phyloP scores from a whole-genome alignment of 2,888 invertebrate species.

The Mylabris sibirica region DNA sequence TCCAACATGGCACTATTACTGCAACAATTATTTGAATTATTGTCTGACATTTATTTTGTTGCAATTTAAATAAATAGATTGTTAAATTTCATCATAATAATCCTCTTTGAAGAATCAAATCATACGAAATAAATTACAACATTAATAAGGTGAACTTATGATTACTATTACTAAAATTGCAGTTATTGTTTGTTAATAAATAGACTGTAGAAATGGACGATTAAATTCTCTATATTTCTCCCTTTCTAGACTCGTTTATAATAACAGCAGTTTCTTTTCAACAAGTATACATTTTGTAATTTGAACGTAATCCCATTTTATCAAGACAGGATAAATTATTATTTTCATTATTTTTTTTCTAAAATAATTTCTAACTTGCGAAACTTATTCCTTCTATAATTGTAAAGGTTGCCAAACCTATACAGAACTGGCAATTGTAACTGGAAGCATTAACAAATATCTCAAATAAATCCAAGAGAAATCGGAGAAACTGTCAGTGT shows the following conservation, averaged over 20 bases:
- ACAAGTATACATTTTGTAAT: neutral
- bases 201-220: neutral
- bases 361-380: neutral
- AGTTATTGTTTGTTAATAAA: constrained; percentile 6
- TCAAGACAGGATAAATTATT: constrained; percentile 1
- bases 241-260: neutral
- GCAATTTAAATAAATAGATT: neutral
- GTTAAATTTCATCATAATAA: neutral
- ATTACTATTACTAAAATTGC: neutral
- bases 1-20: constrained; percentile 19
- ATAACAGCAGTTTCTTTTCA: neutral
- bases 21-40: neutral
- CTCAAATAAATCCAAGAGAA: too few species aligned
- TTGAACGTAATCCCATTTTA: neutral
- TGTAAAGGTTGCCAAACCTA: neutral
- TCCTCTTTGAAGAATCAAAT: neutral
- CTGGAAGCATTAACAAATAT: neutral
- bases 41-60: neutral
- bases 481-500: too few species aligned
- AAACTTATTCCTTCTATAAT: neutral
- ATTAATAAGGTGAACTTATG: neutral
- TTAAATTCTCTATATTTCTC: neutral
- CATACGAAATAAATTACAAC: neutral
- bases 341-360: neutral
- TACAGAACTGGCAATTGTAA: neutral